Conservation (phyloP, 2,888 invertebrate genomes). For the Drosophila barbarae region DNA sequence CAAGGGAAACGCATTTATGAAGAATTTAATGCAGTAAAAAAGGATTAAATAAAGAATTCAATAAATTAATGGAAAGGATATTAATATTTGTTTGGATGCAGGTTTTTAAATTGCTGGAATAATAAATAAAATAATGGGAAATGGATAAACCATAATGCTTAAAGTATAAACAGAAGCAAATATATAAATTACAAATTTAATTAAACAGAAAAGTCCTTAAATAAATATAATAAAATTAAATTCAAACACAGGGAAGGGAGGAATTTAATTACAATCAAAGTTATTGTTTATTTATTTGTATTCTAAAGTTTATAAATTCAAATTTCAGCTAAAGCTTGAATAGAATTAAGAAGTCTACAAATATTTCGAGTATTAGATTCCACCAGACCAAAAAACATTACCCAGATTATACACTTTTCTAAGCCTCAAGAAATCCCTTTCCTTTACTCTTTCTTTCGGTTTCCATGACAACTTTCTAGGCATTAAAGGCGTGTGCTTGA, state of each 20-base stretch:
- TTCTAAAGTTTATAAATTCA: not conserved
- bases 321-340: not conserved
- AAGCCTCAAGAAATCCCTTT: not conserved
- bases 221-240: not conserved
- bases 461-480: conserved; percentile 4
- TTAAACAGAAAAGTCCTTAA: not conserved
- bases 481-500: conserved; percentile 67
- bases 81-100: not conserved
- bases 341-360: too few relatives aligned
- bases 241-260: not conserved
- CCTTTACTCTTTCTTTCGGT: not conserved
- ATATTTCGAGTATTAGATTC: not conserved
- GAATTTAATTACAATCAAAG: not conserved
- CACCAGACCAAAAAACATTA: conserved; percentile 1
- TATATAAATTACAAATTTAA: not conserved
- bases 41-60: not conserved
- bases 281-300: not conserved
- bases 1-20: not conserved
- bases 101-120: not conserved
- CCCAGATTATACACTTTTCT: not conserved
- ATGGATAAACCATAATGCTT: not conserved
- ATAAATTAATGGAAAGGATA: not conserved
- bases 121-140: not conserved
- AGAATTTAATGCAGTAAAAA: not conserved
- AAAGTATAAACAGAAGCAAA: not conserved